Conservation (phyloP, 2,113 vertebrate genomes). For the Rissa tridactyla region DNA sequence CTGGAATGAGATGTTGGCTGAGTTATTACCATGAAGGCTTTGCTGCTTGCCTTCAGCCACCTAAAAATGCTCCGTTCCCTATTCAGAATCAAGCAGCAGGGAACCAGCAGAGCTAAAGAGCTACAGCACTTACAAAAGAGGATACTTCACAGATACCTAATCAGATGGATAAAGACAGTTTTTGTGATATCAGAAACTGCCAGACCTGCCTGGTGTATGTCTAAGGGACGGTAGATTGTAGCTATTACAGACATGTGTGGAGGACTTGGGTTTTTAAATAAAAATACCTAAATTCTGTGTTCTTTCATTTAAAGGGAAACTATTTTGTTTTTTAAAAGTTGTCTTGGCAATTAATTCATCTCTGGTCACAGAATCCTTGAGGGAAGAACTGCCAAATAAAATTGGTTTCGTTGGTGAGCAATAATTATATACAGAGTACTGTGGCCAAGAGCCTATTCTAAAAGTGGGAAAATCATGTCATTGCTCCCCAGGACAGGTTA, state of each 20-base stretch:
- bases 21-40: neutral
- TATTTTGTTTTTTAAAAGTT: neutral
- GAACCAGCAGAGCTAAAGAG: neutral
- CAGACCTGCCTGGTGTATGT: neutral
- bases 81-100: neutral
- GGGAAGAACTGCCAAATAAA: neutral
- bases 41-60: neutral
- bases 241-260: neutral
- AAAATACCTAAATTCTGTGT: neutral
- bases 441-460: neutral
- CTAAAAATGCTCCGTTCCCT: neutral
- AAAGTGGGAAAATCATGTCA: neutral
- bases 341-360: neutral
- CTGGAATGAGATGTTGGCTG: neutral
- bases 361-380: neutral
- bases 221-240: neutral
- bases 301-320: neutral
- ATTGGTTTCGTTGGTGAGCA: neutral
- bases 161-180: neutral
- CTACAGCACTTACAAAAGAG: neutral
- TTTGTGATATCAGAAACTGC: neutral
- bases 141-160: neutral
- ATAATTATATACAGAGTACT: neutral
- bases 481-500: neutral
- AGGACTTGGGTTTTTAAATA: neutral